Percentiles rank a stretch among this genome's conserved stretches.
phyloP scores from a whole-genome alignment of 2,888 invertebrate genomes.

The Sericinus montela region DNA sequence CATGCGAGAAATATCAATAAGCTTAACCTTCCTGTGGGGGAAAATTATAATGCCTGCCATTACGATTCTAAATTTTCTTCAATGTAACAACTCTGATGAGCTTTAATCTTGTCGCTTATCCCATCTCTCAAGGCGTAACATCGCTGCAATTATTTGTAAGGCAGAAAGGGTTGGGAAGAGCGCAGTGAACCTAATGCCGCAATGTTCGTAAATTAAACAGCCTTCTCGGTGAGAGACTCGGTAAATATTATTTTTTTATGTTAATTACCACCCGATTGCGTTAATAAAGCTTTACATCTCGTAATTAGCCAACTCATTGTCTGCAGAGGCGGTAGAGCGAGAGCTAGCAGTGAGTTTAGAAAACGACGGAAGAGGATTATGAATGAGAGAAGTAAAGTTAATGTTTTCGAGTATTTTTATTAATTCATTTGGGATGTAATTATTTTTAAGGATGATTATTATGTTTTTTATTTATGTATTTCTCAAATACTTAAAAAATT shows the following conservation, averaged over 20 bases:
- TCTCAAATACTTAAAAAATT: no score
- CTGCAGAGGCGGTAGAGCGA: slow-evolving; percentile 55
- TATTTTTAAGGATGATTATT: no score
- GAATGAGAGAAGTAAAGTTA: slow-evolving; percentile 26
- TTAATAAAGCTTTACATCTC: slow-evolving; percentile 77
- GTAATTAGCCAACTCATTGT: slow-evolving; percentile 70
- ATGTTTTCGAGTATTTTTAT: not conserved
- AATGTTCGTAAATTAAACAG: slow-evolving; percentile 76
- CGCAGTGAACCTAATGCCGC: slow-evolving; percentile 65
- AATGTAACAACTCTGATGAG: slow-evolving; percentile 62
- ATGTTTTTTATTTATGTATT: no score
- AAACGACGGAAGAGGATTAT: slow-evolving; percentile 36
- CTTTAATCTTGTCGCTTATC: slow-evolving; percentile 67
- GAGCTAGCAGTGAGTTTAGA: slow-evolving; percentile 30
- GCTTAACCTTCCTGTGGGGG: slow-evolving; percentile 7
- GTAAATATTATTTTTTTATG: slow-evolving; percentile 80
- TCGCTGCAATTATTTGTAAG: slow-evolving; percentile 74
- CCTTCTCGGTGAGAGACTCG: slow-evolving; percentile 50
- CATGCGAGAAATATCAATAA: slow-evolving; percentile 43
- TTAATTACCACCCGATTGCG: slow-evolving; percentile 75
- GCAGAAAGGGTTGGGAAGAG: slow-evolving; percentile 62
- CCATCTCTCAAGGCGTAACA: slow-evolving; percentile 66
- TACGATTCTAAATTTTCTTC: slow-evolving; percentile 61
- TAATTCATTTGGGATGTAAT: no score
- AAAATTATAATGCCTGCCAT: slow-evolving; percentile 41